Evolutionary conservation across 2,888 invertebrate genomes (phyloP).

Genomic region (Aporophyla nigra): DNA sequence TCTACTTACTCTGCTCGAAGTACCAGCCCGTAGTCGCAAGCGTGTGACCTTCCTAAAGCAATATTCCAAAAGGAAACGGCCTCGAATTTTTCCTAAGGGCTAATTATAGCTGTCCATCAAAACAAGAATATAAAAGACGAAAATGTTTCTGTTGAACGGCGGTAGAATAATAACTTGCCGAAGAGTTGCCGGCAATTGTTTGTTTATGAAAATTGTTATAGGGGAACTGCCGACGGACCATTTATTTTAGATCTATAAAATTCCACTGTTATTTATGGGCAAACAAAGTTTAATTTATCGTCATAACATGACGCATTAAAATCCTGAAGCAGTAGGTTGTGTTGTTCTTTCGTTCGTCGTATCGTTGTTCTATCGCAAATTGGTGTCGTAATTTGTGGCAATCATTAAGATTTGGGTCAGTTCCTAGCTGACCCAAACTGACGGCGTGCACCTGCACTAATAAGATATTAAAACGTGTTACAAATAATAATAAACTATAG

Average conservation of each 20-base stretch:
- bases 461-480: constrained; percentile 3
- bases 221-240: not conserved
- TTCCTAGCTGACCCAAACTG: not conserved
- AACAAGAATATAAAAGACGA: constrained; percentile 52
- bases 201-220: constrained; percentile 42
- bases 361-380: constrained; percentile 1
- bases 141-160: constrained; percentile 46
- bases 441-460: not conserved
- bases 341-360: not conserved
- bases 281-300: constrained; percentile 36
- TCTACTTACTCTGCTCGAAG: not conserved
- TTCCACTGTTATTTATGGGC: constrained; percentile 8
- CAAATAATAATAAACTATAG: not conserved
- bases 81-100: constrained; percentile 46
- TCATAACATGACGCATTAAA: not conserved
- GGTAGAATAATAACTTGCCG: constrained; percentile 49
- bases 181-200: constrained; percentile 41
- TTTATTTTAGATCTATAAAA: constrained; percentile 34
- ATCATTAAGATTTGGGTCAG: not conserved
- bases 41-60: constrained; percentile 18
- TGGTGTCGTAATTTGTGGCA: not conserved
- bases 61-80: constrained; percentile 28
- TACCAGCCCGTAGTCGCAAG: not conserved
- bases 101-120: constrained; percentile 65
- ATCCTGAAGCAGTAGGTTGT: not conserved